Evolutionary conservation across 1,140 invertebrate species (phyloP).

Genomic region (Anthonomus grandis): DNA sequence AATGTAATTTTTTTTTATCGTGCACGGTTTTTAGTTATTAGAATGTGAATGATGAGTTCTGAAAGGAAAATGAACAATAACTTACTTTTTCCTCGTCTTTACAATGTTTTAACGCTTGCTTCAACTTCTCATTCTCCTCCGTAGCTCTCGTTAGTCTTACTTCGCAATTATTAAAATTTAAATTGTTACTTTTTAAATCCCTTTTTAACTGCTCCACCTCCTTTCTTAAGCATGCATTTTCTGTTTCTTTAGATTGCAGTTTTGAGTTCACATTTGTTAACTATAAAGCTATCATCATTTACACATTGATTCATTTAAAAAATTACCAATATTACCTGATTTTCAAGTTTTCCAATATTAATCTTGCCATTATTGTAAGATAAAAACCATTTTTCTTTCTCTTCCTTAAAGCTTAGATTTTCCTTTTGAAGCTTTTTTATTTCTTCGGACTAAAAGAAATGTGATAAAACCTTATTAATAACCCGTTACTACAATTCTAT

Average conservation of each 20-base stretch:
- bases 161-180: conserved; percentile 46
- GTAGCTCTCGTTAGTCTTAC: conserved; percentile 50
- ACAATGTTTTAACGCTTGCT: conserved; percentile 44
- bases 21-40: too few species aligned
- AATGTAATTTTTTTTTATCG: too few species aligned
- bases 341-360: conserved; percentile 47
- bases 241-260: conserved; percentile 45
- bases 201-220: conserved; percentile 52
- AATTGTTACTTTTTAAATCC: conserved; percentile 48
- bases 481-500: background rate
- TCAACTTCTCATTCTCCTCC: conserved; percentile 52
- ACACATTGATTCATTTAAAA: background rate
- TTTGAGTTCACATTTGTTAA: conserved; percentile 39
- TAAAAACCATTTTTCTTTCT: conserved; percentile 49
- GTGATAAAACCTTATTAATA: background rate
- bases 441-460: conserved; percentile 42
- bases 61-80: conserved; percentile 1
- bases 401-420: conserved; percentile 45
- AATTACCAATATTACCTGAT: conserved; percentile 43
- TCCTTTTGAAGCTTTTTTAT: conserved; percentile 49
- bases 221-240: conserved; percentile 51
- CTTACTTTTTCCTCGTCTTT: conserved; percentile 53
- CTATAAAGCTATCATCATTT: conserved; percentile 15
- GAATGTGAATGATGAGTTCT: too few species aligned
- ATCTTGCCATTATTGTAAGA: conserved; percentile 38